Base-by-base conservation (phyloP, 2,797 vertebrate species). In the Typhlichthys eigenmanni region DNA sequence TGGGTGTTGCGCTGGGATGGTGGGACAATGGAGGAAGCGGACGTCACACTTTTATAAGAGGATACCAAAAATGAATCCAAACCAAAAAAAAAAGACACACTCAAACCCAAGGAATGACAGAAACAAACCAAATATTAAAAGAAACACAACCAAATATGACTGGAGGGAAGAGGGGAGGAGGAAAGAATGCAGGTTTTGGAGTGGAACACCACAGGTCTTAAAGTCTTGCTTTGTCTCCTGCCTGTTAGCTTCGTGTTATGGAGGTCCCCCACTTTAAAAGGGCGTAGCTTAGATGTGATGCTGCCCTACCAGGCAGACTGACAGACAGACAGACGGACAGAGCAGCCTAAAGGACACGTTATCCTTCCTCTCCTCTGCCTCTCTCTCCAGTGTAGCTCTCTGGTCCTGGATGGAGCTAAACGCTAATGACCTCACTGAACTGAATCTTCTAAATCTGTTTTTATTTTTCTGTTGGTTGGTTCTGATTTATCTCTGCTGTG, bases 391-490 rank as follows among this genome's bases (percentile, higher is more conserved):
- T 87, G 74, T 83, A 64, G 83, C 87, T 82, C 84, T 87, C 88
- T 90, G 92, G 90, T 93, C 91, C 89, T 92, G 92, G 90, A 92
- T 86, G 88, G 88, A 86, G 85, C 82, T 81, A 88, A 92, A 89
- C 91, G 90, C 90, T 89, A 92, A 92, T 89, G 89, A 92, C 92
- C 92, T 93, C 92, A 92, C 89, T 89, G 88, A 92, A 92, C 91
- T 92, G 86, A 91, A 89, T 87, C 87, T 90, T 91, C 85, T 85
- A 72, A 87, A 80, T 89, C 83, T 81, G 78, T 87, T 89, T 87
- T 88, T 84, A 85, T 87, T 88, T 87, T 88, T 88, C 72, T 82
- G 85, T 90, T 90, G 82, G 62, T 81, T 80, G 79, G 77, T 88
- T 87, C 71, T 88, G 80, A 88, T 90, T 87, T 80, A 78, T 89